phyloP scores from a whole-genome alignment of 2,888 invertebrate species.

The Micoletzkya japonica region DNA sequence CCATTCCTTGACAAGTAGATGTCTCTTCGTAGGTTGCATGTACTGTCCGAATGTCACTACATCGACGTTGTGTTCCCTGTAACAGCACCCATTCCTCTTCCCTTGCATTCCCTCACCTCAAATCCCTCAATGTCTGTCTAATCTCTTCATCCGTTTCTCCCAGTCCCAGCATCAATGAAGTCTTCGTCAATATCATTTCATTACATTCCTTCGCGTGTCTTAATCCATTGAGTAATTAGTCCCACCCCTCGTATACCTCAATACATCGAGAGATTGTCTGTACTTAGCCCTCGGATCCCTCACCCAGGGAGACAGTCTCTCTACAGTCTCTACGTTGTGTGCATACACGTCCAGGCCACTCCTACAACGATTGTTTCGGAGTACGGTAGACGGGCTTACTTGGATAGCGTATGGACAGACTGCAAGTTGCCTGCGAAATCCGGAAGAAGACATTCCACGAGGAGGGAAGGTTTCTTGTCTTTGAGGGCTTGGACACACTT shows the following conservation, averaged over 20 bases:
- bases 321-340: slow-evolving; percentile 92
- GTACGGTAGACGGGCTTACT: slow-evolving; percentile 54
- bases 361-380: background rate
- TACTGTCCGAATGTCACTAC: slow-evolving; percentile 96
- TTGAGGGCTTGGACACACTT: slow-evolving; percentile 87
- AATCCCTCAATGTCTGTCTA: slow-evolving; percentile 80
- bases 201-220: slow-evolving; percentile 73
- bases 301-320: slow-evolving; percentile 69
- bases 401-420: slow-evolving; percentile 69
- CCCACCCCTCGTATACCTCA: background rate
- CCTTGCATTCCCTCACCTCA: slow-evolving; percentile 5
- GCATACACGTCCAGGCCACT: slow-evolving; percentile 90
- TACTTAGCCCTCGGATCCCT: slow-evolving; percentile 90
- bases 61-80: slow-evolving; percentile 75
- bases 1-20: slow-evolving; percentile 82
- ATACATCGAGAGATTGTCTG: slow-evolving; percentile 81
- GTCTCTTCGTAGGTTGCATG: slow-evolving; percentile 97
- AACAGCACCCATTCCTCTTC: background rate
- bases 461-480: slow-evolving; percentile 76
- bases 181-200: slow-evolving; percentile 86
- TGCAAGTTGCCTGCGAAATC: slow-evolving; percentile 85
- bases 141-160: slow-evolving; percentile 86
- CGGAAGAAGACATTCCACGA: slow-evolving; percentile 94
- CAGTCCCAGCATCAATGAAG: slow-evolving; percentile 95
- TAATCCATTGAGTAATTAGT: slow-evolving; percentile 62